Conservation (phyloP, 2,888 invertebrate species). For the Trypoxylon attenuatum region DNA sequence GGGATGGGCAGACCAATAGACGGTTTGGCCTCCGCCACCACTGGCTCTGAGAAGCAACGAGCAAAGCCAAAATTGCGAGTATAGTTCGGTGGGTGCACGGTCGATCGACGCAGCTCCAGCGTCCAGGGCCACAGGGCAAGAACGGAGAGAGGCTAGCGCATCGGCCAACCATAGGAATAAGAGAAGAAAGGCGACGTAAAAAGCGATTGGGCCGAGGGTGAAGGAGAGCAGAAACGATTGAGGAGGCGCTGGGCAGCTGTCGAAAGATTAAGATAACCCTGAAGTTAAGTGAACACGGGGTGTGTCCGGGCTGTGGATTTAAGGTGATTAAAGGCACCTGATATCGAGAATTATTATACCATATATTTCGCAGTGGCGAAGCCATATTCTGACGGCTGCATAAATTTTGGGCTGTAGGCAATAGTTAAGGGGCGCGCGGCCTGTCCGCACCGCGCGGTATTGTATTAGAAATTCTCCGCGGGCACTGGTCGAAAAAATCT, state of each 20-base stretch:
- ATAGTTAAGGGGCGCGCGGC: constrained; percentile 27
- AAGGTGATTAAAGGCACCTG: constrained; percentile 74
- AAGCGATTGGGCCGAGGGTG: constrained; percentile 51
- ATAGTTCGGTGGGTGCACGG: too few species aligned
- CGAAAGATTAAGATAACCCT: constrained; percentile 74
- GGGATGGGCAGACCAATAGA: background rate
- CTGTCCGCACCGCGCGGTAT: background rate
- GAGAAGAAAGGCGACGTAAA: constrained; percentile 40
- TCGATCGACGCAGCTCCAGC: background rate
- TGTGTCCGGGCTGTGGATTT: constrained; percentile 72
- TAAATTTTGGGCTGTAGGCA: constrained; percentile 51
- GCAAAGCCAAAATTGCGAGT: background rate
- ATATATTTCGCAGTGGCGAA: constrained; percentile 66
- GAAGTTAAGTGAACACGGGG: constrained; percentile 70
- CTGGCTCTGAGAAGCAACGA: background rate
- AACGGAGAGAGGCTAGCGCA: background rate
- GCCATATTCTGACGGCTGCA: constrained; percentile 54
- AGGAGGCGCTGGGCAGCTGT: constrained; percentile 73
- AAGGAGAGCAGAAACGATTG: constrained; percentile 58
- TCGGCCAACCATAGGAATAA: too few species aligned
- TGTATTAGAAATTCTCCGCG: constrained; percentile 17
- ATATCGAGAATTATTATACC: constrained; percentile 73
- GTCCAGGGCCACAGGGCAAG: background rate
- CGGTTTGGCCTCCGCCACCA: background rate
- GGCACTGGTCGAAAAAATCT: background rate